Evolutionary conservation across 64 coral and sea anemone genomes (phyloP), one percentile per base, ranked within the genome.

Genomic region (Stichodactyla mertensii): DNA sequence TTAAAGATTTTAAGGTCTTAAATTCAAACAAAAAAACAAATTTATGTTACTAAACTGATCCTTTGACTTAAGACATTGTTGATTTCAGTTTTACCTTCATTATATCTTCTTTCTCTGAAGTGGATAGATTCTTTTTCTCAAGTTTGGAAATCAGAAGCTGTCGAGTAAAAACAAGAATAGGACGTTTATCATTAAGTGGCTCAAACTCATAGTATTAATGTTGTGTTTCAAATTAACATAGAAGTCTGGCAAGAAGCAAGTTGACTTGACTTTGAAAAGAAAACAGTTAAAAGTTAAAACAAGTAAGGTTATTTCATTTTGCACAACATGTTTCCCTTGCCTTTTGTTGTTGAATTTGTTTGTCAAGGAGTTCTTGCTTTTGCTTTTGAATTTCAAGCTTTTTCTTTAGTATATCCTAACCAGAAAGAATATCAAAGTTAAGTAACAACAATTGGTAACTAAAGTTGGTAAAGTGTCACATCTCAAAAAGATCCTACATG

Each of bases 341-440:
- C 90, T 99, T 99, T 61, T 99, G 97, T 52, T 99, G 87, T 69
- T 94, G 84, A 81, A 99, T 99, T 54, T 99, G 97, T 85, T 99
- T 99, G 13, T 94, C 87, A 16, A 99, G 88, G 4, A 99, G 88
- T 70, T 92, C 82, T 85, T 99, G 97, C 52, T 99, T 99, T 28
- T 99, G 97, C 86, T 95, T 99, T 74, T 99, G 97, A 64, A 99
- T 92, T 82, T 95, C 93, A 18, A 99, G 93, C 52, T 95, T 99
- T 86, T 95, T 99, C 84, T 92, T 99, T 16, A 99, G 90, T 4
- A 92, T 89, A 83, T 99, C 97, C 97, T 99, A 51, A 45, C 52
- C 15, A 51, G 28, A 59, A 81, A 19, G 61, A 14, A 55, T 28
- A 23, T 6, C 22, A 22, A 66, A 66, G 9, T 1, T 22, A 22